These are phyloP conservation scores for Gavialis gangeticus DNA, from an alignment of 2,113 vertebrate species.

Conservation along the genomic window DNA sequence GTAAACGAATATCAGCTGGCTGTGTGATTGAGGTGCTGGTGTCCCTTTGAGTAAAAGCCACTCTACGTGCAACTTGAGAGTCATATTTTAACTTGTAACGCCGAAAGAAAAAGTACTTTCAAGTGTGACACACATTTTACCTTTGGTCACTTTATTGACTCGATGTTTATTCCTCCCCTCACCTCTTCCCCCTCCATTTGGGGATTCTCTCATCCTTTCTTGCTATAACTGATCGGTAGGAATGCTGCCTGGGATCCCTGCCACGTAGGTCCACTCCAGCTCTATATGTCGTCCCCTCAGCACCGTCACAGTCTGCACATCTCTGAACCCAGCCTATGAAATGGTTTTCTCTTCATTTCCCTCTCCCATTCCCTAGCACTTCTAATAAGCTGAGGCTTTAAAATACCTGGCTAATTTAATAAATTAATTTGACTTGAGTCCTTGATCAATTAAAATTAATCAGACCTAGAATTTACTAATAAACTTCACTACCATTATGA, in stretches of 20 bases:
- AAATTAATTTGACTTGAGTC: not conserved
- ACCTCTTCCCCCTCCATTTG: not conserved
- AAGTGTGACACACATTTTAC: not conserved
- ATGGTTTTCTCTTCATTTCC: not conserved
- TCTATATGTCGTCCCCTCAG: accelerated
- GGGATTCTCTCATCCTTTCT: not conserved
- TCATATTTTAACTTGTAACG: not conserved
- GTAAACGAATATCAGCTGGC: not conserved
- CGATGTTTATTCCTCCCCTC: not conserved
- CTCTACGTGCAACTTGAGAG: not conserved
- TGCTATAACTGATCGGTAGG: not conserved
- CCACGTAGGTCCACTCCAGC: not conserved
- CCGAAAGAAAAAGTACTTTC: not conserved
- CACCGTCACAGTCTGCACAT: not conserved
- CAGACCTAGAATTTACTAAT: not conserved
- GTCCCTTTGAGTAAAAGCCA: not conserved
- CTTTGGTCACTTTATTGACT: not conserved
- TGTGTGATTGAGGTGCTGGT: not conserved
- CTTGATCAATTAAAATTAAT: not conserved
- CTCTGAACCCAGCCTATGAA: no score
- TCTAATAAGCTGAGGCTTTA: not conserved
- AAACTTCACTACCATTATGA: not conserved
- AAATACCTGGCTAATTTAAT: not conserved
- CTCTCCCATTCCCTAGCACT: not conserved
- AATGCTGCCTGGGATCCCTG: not conserved